phyloP scores from a whole-genome alignment of 2,113 vertebrate species.

The Nesogale talazaci region DNA sequence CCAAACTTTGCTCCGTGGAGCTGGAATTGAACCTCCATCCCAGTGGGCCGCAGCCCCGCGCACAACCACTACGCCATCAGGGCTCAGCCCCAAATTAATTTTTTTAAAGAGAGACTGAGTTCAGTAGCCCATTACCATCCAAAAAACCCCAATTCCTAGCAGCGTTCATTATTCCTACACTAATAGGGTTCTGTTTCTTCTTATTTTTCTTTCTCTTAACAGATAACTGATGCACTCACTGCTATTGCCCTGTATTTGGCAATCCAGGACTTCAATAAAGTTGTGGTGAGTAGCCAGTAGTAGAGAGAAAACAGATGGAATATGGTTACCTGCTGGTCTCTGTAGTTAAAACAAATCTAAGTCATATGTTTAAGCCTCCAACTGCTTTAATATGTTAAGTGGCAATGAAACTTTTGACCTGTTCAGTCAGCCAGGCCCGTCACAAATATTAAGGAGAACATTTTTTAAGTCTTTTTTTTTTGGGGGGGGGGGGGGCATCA shows the following conservation, averaged over 20 bases:
- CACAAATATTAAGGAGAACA: too few relatives aligned
- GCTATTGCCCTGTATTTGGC: slow-evolving; percentile 95
- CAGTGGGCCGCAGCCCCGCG: too few relatives aligned
- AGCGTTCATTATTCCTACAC: neutral
- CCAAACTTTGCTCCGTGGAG: too few relatives aligned
- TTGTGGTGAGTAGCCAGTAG: slow-evolving; percentile 90
- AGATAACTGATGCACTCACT: slow-evolving; percentile 95
- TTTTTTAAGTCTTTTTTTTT: too few relatives aligned
- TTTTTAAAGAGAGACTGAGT: too few relatives aligned
- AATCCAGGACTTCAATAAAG: slow-evolving; percentile 96
- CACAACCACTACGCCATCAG: too few relatives aligned
- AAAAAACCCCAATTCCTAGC: neutral
- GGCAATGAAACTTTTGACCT: slow-evolving; percentile 34
- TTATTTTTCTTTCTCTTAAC: slow-evolving; percentile 51
- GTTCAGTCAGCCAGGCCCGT: slow-evolving; percentile 1
- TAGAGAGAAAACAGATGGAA: slow-evolving; percentile 13
- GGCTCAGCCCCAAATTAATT: too few relatives aligned
- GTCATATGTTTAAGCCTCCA: slow-evolving; percentile 20
- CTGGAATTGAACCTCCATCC: too few relatives aligned
- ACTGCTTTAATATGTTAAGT: slow-evolving; percentile 57
- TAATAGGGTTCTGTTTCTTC: slow-evolving; percentile 40
- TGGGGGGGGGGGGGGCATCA: too few relatives aligned
- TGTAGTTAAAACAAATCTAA: slow-evolving; percentile 45
- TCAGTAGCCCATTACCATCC: neutral
- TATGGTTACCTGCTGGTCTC: slow-evolving; percentile 49